Percentiles rank a stretch among this genome's conserved stretches.
These are phyloP conservation scores for Phoeniculus purpureus DNA, from an alignment of 2,797 vertebrate species.

Conservation along the genomic window DNA sequence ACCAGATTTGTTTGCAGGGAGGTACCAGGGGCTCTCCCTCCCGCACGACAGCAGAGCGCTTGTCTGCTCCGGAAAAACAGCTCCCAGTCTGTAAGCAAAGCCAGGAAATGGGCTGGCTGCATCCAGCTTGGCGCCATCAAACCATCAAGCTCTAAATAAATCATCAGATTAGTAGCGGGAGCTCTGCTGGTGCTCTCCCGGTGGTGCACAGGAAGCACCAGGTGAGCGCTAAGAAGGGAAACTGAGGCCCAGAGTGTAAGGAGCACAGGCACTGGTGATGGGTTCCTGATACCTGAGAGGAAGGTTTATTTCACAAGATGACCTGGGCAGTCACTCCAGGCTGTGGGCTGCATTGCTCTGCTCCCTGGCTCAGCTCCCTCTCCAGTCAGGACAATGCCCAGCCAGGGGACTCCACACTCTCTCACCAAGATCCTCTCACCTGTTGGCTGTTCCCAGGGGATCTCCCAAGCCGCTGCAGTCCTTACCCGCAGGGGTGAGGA, in stretches of 20 bases:
- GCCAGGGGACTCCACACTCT: not conserved
- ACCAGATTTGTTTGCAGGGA: not conserved
- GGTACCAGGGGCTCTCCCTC: not conserved
- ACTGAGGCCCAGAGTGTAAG: not conserved
- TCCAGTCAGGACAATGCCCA: not conserved
- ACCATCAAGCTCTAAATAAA: constrained; percentile 47
- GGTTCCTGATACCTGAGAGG: not conserved
- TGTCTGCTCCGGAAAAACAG: rapidly evolving
- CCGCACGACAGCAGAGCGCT: not conserved
- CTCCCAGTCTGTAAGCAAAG: not conserved
- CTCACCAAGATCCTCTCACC: not conserved
- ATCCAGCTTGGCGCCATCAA: not conserved
- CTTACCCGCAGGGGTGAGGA: not conserved
- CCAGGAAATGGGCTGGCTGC: constrained; percentile 6
- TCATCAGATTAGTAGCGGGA: not conserved
- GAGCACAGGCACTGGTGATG: not conserved
- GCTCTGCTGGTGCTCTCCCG: rapidly evolving
- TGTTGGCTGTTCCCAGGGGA: rapidly evolving
- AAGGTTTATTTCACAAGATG: not conserved
- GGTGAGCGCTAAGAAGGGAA: not conserved
- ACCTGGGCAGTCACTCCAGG: not conserved
- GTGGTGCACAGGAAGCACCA: rapidly evolving
- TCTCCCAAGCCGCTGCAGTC: not conserved
- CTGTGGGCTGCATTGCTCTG: not conserved
- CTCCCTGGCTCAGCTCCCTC: not conserved